These are phyloP conservation scores for Stegodyphus dumicola DNA, from an alignment of 1,140 invertebrate species.

Conservation along the genomic window DNA sequence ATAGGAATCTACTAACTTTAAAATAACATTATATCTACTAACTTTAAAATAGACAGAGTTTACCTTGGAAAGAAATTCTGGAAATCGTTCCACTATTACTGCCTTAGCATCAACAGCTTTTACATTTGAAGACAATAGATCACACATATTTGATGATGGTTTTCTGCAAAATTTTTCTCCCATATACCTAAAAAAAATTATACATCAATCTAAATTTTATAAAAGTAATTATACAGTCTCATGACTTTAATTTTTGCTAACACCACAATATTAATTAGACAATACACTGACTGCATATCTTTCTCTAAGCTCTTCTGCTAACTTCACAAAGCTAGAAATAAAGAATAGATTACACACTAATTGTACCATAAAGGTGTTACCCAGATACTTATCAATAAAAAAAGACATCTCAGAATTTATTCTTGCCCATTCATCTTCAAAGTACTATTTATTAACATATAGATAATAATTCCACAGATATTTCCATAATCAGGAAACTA, in stretches of 20 bases:
- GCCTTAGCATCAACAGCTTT: slow-evolving; percentile 12
- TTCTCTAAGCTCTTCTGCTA: too few relatives aligned
- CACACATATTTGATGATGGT: slow-evolving; percentile 23
- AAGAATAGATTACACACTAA: too few relatives aligned
- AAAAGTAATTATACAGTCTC: neutral
- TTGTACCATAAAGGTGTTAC: too few relatives aligned
- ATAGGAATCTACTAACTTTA: neutral
- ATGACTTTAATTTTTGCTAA: neutral
- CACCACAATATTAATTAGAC: neutral
- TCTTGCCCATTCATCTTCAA: too few relatives aligned
- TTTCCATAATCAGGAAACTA: too few relatives aligned
- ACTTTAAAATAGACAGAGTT: neutral
- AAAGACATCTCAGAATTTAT: too few relatives aligned
- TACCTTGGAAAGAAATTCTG: slow-evolving; percentile 22
- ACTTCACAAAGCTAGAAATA: too few relatives aligned
- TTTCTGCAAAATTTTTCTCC: slow-evolving; percentile 3
- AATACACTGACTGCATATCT: too few relatives aligned
- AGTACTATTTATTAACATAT: too few relatives aligned
- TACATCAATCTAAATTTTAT: neutral
- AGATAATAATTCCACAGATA: too few relatives aligned
- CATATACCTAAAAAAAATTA: slow-evolving; percentile 17
- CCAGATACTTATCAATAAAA: too few relatives aligned
- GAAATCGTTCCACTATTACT: slow-evolving; percentile 29
- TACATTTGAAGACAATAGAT: neutral
- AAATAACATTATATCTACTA: neutral